Evolutionary conservation across 2,113 vertebrate genomes (phyloP), one percentile per base, ranked within the genome.

Genomic region (Tichodroma muraria): DNA sequence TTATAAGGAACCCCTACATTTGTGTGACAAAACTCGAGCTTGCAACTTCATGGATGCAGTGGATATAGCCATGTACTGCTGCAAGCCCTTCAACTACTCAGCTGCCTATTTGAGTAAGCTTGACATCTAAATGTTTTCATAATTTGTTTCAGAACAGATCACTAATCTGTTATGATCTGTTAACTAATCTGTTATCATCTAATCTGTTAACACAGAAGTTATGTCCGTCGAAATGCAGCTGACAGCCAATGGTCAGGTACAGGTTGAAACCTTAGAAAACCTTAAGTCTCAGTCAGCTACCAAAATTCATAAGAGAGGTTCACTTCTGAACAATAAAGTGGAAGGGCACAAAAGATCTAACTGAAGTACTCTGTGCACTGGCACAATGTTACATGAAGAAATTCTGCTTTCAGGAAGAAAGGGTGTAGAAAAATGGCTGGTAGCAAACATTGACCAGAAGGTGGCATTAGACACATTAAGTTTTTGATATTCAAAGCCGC

Each of bases 401-500:
- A 56, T 73, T 69, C 45, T 49, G 56, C 54, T 69, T 76, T 80
- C 54, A 77, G 45, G 78, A 72, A 52, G 66, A 84, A 22, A 5
- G 24, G 31, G 8, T 54, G 56, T 25, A 91, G 66, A 63, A 81
- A 93, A 94, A 84, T 16, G 18, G 45, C 52, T 76, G 91, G 54
- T 73, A 84, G 78, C 91, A 91, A 94, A 95, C 59, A 85, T 30
- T 0, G 73, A 78, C 97, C 97, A 97, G 97, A 96, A 97, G 96
- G 92, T 97, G 97, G 97, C 97, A 94, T 95, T 93, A 96, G 73
- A 85, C 83, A 94, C 97, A 96, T 91, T 65, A 95, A 68, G 69
- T 88, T 97, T 95, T 96, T 96, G 75, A 92, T 91, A 96, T 87
- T 95, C 94, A 94, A 79, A 85, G 88, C 94, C 80, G 86, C 66